Evolutionary conservation across 1,140 invertebrate genomes (phyloP).

Genomic region (Teleogryllus occipitalis): DNA sequence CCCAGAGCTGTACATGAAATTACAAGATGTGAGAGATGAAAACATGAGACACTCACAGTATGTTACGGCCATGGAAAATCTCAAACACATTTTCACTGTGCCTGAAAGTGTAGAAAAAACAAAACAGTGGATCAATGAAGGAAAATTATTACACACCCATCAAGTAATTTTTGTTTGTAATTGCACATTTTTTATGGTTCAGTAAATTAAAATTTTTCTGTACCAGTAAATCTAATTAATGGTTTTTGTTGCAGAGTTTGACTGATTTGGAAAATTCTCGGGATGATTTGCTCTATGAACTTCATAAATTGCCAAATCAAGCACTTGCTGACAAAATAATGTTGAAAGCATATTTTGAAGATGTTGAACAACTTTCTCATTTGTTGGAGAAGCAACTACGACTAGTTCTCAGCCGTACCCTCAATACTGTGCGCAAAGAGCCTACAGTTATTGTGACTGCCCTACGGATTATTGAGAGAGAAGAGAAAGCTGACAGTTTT

Average conservation of each 20-base stretch:
- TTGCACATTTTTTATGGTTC: neutral
- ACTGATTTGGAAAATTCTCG: slow-evolving; percentile 93
- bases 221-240: too few relatives aligned
- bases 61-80: slow-evolving; percentile 93
- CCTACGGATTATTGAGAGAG: slow-evolving; percentile 90
- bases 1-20: slow-evolving; percentile 60
- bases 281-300: slow-evolving; percentile 89
- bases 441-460: slow-evolving; percentile 95
- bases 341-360: slow-evolving; percentile 91
- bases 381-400: slow-evolving; percentile 86
- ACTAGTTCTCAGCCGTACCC: slow-evolving; percentile 77
- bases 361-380: slow-evolving; percentile 84
- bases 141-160: slow-evolving; percentile 90
- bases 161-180: slow-evolving; percentile 42
- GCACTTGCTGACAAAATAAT: slow-evolving; percentile 82
- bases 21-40: slow-evolving; percentile 83
- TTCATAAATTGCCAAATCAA: slow-evolving; percentile 89
- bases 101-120: slow-evolving; percentile 94
- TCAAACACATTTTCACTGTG: slow-evolving; percentile 97
- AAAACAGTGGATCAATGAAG: slow-evolving; percentile 87
- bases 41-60: slow-evolving; percentile 92
- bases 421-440: slow-evolving; percentile 91
- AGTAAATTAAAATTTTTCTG: neutral
- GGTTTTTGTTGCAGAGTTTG: slow-evolving; percentile 52
- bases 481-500: slow-evolving; percentile 84